These are phyloP conservation scores for Asbolus verrucosus DNA, from an alignment of 1,140 invertebrate species.

Conservation along the genomic window DNA sequence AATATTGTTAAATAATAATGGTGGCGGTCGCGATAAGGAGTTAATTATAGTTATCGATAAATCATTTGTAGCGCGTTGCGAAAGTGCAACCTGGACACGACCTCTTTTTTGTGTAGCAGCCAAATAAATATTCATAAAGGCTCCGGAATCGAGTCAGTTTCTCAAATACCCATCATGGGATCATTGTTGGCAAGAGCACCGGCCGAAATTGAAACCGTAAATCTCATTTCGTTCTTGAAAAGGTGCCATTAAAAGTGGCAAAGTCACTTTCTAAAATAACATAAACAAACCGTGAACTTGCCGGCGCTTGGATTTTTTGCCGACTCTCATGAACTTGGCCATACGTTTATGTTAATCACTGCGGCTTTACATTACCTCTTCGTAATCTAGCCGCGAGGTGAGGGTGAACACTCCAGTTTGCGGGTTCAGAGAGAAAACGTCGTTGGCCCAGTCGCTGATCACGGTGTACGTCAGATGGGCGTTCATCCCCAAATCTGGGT, in stretches of 20 bases:
- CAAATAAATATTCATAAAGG: constrained; percentile 9
- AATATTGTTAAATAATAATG: constrained; percentile 11
- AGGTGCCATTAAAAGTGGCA: constrained; percentile 36
- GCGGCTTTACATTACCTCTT: no score
- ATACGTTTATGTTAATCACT: no score
- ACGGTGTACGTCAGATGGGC: constrained; percentile 90
- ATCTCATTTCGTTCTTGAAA: constrained; percentile 33
- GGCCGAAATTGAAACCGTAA: constrained; percentile 28
- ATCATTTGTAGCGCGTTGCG: constrained; percentile 6
- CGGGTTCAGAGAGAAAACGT: constrained; percentile 92
- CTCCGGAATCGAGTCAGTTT: neutral
- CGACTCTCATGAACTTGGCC: neutral
- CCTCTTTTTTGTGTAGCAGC: neutral
- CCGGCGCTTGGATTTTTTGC: neutral
- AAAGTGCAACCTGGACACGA: constrained; percentile 5
- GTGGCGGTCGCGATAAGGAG: constrained; percentile 2
- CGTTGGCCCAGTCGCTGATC: constrained; percentile 93
- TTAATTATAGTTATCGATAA: constrained; percentile 11
- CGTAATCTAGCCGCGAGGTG: constrained; percentile 90
- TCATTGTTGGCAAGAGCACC: neutral
- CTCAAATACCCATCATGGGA: neutral
- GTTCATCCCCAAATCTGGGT: constrained; percentile 87
- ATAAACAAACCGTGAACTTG: constrained; percentile 40
- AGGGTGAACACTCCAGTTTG: constrained; percentile 90
- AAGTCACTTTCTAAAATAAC: constrained; percentile 33